Base-by-base conservation (phyloP, 2,113 vertebrate genomes). In the Thunnus thynnus region DNA sequence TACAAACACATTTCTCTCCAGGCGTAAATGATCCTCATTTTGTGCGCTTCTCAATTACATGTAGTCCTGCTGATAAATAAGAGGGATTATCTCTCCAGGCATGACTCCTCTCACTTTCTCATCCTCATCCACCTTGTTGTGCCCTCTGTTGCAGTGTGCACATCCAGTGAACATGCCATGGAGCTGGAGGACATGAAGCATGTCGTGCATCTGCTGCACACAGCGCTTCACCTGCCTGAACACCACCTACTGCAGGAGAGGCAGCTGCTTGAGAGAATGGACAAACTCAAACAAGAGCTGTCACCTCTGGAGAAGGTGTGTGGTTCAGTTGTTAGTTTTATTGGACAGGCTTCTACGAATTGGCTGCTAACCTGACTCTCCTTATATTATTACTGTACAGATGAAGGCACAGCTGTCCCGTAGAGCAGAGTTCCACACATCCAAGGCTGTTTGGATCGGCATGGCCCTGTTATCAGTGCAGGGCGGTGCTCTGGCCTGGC, bases 401-500 rank as follows among this genome's bases (percentile, higher is more conserved):
- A 88, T 96, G 87, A 99, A 95, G 88, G 93, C 91, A 8, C 87
- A 91, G 88, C 91, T 99, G 16, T 78, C 61, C 8, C 57, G 61
- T 0, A 90, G 64, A 14, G 96, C 96, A 1, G 93, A 96, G 78
- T 93, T 93, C 55, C 94, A 94, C 30, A 91, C 94, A 5, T 95
- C 93, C 47, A 88, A 91, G 58, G 92, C 94, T 4, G 25, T 97
- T 0, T 99, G 97, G 97, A 76, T 83, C 0, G 98, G 98, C 44
- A 72, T 99, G 88, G 98, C 97, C 0, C 70, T 98, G 88, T 86
- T 99, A 82, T 99, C 98, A 0, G 83, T 95, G 2, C 98, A 99
- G 88, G 98, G 97, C 0, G 98, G 98, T 5, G 97, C 96, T 0
- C 16, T 99, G 94, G 97, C 96, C 0, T 99, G 98, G 98, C 95